A percentile compares a stretch with the other conserved stretches of the same genome.
Evolutionary conservation across 2,888 invertebrate species (phyloP).

Genomic region (Lampropteryx suffumata): DNA sequence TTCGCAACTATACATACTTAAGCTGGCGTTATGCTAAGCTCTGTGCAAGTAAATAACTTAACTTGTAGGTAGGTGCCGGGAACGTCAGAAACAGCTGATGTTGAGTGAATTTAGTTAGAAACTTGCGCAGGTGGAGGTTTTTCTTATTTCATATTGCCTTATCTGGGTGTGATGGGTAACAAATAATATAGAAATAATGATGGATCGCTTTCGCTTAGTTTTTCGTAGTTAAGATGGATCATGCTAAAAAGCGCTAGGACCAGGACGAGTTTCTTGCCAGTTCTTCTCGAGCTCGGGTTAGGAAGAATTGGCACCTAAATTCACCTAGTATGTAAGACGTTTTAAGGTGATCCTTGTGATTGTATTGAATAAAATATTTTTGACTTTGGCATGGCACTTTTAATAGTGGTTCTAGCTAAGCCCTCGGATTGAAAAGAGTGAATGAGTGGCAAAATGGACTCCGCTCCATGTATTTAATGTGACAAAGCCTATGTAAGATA

Average conservation of each 20-base stretch:
- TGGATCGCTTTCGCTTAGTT: conserved; percentile 1
- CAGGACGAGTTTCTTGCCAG: no score
- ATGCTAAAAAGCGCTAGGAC: no score
- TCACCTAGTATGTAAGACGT: no score
- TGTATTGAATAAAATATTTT: no score
- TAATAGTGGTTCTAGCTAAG: no score
- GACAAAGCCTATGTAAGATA: conserved; percentile 9
- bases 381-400: no score
- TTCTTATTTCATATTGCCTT: conserved; percentile 8
- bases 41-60: conserved; percentile 28
- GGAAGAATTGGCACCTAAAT: no score
- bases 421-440: conserved; percentile 21
- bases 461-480: conserved; percentile 23
- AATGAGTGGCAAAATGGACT: conserved; percentile 25
- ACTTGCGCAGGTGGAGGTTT: conserved; percentile 16
- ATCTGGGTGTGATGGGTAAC: conserved; percentile 5
- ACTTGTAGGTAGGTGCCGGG: conserved; percentile 14
- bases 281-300: no score
- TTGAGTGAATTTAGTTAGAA: conserved; percentile 26
- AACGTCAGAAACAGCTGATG: conserved; percentile 28
- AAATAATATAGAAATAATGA: conserved; percentile 1
- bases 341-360: no score
- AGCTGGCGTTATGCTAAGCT: conserved; percentile 21
- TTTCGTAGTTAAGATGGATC: no score
- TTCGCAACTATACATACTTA: conserved; percentile 19